Evolutionary conservation across 2,888 invertebrate species (phyloP).

Genomic region (Drepana falcataria): DNA sequence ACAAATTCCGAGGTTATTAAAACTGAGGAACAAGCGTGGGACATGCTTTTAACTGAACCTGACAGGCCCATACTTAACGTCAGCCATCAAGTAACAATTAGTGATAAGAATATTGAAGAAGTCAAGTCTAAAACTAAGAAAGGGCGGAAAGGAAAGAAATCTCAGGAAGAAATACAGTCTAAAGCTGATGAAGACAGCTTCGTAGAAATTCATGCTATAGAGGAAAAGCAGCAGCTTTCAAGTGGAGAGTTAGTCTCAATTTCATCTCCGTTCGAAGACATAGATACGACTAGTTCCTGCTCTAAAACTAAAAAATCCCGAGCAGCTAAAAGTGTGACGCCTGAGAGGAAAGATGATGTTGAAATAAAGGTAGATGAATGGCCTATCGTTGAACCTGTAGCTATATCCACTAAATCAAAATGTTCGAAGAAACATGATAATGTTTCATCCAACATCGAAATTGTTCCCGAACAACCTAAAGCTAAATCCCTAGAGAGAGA

Average conservation of each 20-base stretch:
- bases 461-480: conserved; percentile 21
- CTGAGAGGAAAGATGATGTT: conserved; percentile 35
- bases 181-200: conserved; percentile 66
- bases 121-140: conserved; percentile 53
- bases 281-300: conserved; percentile 41
- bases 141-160: conserved; percentile 50
- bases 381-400: conserved; percentile 25
- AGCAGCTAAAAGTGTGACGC: conserved; percentile 44
- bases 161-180: conserved; percentile 46
- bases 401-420: conserved; percentile 15
- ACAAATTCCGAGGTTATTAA: conserved; percentile 30
- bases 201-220: conserved; percentile 69
- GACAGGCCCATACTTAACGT: conserved; percentile 32
- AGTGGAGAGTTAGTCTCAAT: conserved; percentile 65
- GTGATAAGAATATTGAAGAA: conserved; percentile 40
- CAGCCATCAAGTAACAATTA: conserved; percentile 23
- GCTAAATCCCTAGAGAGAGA: conserved; percentile 21
- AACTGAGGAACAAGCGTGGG: conserved; percentile 70
- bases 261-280: conserved; percentile 55
- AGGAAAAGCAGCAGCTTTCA: conserved; percentile 51
- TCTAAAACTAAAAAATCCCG: conserved; percentile 52
- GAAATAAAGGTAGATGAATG: conserved; percentile 28
- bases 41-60: conserved; percentile 58
- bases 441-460: conserved; percentile 17
- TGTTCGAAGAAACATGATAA: conserved; percentile 17